Evolutionary conservation across 2,113 vertebrate species (phyloP).

Genomic region (Rostratula benghalensis): DNA sequence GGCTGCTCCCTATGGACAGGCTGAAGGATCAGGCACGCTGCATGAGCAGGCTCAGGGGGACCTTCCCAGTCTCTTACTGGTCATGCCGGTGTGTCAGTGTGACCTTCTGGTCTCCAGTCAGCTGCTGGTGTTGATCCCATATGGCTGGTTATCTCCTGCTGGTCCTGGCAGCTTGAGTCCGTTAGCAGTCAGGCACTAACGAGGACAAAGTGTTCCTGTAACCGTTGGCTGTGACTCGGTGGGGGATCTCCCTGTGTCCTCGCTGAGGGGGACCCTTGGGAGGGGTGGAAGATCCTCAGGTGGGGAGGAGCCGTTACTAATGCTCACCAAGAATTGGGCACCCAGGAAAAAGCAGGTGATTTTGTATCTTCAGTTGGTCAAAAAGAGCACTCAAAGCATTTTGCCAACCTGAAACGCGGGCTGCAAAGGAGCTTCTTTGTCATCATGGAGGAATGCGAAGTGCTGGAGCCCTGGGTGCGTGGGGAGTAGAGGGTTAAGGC

Average conservation of each 20-base stretch:
- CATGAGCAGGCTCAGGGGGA: not conserved
- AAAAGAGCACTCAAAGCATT: not conserved
- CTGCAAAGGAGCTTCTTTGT: not conserved
- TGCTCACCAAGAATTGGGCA: not conserved
- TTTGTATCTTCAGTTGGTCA: not conserved
- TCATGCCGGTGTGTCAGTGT: accelerated
- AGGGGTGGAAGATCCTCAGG: not conserved
- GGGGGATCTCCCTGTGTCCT: not conserved
- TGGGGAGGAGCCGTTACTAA: not conserved
- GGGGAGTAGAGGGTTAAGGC: accelerated
- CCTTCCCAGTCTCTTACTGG: not conserved
- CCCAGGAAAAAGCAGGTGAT: not conserved
- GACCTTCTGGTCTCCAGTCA: not conserved
- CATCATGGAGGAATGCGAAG: too few relatives aligned
- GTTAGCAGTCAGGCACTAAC: accelerated
- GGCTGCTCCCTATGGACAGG: not conserved
- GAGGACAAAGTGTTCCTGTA: not conserved
- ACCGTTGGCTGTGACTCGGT: not conserved
- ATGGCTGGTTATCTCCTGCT: not conserved
- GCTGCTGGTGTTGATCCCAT: accelerated
- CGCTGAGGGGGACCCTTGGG: not conserved
- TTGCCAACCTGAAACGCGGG: not conserved
- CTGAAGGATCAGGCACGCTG: not conserved
- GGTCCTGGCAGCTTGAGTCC: accelerated
- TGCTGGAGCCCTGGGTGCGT: accelerated